These are phyloP conservation scores for Cetonia aurata DNA, from an alignment of 2,888 invertebrate species.

Conservation along the genomic window DNA sequence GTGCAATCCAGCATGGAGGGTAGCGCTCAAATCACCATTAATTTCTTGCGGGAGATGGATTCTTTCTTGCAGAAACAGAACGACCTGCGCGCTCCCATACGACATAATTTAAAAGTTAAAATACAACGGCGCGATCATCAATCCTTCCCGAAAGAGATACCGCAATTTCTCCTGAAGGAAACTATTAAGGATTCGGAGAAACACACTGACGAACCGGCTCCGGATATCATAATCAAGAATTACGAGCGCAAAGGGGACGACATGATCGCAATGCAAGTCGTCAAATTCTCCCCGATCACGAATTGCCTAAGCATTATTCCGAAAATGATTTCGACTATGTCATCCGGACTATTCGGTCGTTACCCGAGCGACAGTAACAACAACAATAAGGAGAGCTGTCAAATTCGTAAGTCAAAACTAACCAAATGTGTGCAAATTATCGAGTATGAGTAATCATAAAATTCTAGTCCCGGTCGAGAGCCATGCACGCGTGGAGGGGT, in stretches of 20 bases:
- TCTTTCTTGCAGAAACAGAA: constrained; percentile 22
- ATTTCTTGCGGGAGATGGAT: constrained; percentile 44
- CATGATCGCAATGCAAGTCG: constrained; percentile 42
- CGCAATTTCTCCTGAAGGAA: constrained; percentile 26
- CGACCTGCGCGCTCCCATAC: background rate
- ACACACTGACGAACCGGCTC: background rate
- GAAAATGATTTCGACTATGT: constrained; percentile 29
- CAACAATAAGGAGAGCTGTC: constrained; percentile 40
- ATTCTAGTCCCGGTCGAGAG: constrained; percentile 26
- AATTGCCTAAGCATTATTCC: constrained; percentile 41
- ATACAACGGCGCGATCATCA: too few species aligned
- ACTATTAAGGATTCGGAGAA: background rate
- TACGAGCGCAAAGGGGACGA: constrained; percentile 22
- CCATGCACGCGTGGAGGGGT: constrained; percentile 57
- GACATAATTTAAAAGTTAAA: too few species aligned
- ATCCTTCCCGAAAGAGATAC: constrained; percentile 31
- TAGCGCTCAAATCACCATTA: constrained; percentile 35
- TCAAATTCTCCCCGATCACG: constrained; percentile 43
- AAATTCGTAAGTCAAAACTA: constrained; percentile 50
- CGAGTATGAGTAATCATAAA: constrained; percentile 49
- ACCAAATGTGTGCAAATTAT: constrained; percentile 49
- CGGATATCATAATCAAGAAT: constrained; percentile 39
- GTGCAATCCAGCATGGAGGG: constrained; percentile 38
- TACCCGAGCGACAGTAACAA: constrained; percentile 3
- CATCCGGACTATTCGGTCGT: constrained; percentile 11